phyloP scores from a whole-genome alignment of 2,888 invertebrate species.

The Harpalus rubripes region DNA sequence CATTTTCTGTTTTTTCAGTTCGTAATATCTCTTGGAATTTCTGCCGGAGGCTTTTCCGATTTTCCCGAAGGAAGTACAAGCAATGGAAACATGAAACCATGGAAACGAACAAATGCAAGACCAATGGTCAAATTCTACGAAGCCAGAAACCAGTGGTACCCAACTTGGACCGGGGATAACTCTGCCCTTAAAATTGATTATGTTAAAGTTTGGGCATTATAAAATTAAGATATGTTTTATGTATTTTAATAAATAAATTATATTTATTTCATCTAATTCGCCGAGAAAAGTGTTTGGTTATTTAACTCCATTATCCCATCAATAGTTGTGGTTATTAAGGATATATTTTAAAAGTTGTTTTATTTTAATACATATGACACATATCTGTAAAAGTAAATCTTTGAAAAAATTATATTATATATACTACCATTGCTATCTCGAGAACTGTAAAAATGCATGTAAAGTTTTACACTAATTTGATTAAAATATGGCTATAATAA shows the following conservation, averaged over 20 bases:
- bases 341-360: no score
- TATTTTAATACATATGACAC: no score
- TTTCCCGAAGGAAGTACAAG: constrained; percentile 81
- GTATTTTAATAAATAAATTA: constrained; percentile 5
- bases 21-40: constrained; percentile 84
- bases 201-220: constrained; percentile 78
- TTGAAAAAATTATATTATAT: no score
- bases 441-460: no score
- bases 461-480: no score
- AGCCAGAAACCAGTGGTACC: constrained; percentile 79
- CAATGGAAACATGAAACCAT: constrained; percentile 80
- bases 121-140: constrained; percentile 83
- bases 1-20: no score
- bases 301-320: no score
- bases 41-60: constrained; percentile 84
- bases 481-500: no score
- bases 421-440: no score
- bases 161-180: constrained; percentile 79
- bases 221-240: constrained; percentile 67
- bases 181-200: constrained; percentile 78
- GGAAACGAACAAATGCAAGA: constrained; percentile 81
- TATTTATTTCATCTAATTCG: not conserved
- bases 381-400: no score
- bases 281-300: no score
- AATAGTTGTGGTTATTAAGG: no score